Percentiles rank a stretch among this genome's conserved stretches.
These are phyloP conservation scores for Scortum barcoo DNA, from an alignment of 2,113 vertebrate genomes.

Conservation along the genomic window DNA sequence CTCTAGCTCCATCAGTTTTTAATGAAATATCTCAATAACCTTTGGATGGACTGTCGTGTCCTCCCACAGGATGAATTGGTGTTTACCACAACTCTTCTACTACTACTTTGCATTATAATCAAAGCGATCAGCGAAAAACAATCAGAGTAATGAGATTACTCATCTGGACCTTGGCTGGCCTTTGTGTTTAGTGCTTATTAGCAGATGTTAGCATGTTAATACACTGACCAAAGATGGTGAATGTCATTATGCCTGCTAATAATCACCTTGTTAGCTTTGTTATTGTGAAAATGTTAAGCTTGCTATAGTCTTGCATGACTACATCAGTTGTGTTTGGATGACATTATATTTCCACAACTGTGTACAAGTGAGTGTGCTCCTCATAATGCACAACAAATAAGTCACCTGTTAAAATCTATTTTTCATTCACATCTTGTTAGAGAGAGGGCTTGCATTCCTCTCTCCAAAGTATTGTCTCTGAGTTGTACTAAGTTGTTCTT, in stretches of 20 bases:
- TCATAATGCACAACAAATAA: background rate
- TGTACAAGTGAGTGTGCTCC: background rate
- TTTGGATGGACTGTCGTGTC: background rate
- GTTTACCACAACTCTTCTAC: background rate
- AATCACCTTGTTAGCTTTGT: background rate
- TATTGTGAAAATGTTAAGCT: background rate
- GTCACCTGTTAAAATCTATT: conserved; percentile 5
- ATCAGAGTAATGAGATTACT: background rate
- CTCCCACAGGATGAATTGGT: background rate
- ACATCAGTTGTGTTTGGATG: background rate
- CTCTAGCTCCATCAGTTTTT: background rate
- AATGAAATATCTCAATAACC: background rate
- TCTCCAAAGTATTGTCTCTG: background rate
- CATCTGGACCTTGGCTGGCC: rapidly evolving
- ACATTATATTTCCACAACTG: background rate
- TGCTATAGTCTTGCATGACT: too few relatives aligned
- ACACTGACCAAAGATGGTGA: background rate
- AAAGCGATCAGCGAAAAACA: too few relatives aligned
- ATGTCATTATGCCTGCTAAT: background rate
- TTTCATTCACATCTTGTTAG: background rate
- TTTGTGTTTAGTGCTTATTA: background rate
- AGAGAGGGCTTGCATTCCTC: background rate
- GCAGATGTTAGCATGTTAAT: background rate
- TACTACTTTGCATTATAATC: background rate
- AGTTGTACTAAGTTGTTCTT: background rate